phyloP scores from a whole-genome alignment of 2,797 vertebrate genomes.

The Emydoidea blandingii region DNA sequence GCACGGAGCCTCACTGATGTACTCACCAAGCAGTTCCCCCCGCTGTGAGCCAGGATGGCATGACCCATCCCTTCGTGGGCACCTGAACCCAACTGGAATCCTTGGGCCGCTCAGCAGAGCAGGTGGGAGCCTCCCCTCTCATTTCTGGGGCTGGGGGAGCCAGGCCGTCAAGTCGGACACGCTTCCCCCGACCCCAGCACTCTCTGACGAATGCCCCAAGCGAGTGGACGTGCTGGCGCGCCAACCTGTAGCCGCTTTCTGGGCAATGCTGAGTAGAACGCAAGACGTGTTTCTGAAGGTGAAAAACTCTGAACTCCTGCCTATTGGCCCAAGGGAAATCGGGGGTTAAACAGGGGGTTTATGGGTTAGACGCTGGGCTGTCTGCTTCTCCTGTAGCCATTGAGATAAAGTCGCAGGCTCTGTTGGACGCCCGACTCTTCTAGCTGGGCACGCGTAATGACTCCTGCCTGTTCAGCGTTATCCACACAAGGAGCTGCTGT shows the following conservation, averaged over 20 bases:
- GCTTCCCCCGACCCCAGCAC: not conserved
- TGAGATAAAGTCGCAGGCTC: not conserved
- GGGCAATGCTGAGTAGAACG: not conserved
- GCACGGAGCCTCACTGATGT: not conserved
- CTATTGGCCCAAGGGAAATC: not conserved
- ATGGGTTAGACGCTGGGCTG: not conserved
- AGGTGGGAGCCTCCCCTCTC: no score
- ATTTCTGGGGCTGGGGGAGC: not conserved
- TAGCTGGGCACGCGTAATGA: not conserved
- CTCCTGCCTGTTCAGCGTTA: not conserved
- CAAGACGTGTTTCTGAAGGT: not conserved
- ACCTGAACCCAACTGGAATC: not conserved
- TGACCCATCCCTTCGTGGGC: not conserved
- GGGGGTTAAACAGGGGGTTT: not conserved
- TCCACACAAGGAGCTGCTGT: no score
- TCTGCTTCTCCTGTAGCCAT: not conserved
- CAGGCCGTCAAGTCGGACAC: no score
- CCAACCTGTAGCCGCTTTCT: not conserved
- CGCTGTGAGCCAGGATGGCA: not conserved
- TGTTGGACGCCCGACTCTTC: not conserved
- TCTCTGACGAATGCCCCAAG: not conserved
- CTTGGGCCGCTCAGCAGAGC: not conserved
- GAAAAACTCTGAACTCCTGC: not conserved
- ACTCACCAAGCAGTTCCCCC: no score
- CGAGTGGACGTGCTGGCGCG: no score